Conservation (phyloP, 2,797 vertebrate species). For the Paratrypauchen microcephalus region DNA sequence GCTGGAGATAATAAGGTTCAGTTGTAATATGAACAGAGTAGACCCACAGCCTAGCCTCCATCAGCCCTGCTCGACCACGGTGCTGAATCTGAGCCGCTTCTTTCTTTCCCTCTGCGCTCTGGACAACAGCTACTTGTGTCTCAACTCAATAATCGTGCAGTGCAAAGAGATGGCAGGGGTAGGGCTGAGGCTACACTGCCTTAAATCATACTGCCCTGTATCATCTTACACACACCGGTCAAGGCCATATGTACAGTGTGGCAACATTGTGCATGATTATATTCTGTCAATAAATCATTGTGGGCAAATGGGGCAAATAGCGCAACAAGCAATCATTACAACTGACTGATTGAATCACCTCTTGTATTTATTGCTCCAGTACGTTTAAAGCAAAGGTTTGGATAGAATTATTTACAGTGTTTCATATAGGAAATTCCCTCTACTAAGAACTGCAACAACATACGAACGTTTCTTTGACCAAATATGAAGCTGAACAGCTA, state of each 20-base stretch:
- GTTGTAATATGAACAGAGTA: constrained; percentile 64
- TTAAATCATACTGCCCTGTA: constrained; percentile 40
- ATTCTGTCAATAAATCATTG: constrained; percentile 29
- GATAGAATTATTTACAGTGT: constrained; percentile 11
- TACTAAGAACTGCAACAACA: constrained; percentile 45
- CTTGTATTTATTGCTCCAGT: neutral
- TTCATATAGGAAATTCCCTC: neutral
- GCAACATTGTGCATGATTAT: constrained; percentile 26
- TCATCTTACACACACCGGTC: constrained; percentile 28
- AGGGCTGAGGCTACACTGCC: constrained; percentile 41
- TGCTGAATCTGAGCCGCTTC: constrained; percentile 28
- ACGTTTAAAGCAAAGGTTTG: constrained; percentile 1
- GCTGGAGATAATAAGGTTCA: constrained; percentile 60
- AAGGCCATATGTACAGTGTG: constrained; percentile 24
- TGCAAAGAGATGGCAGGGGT: constrained; percentile 43
- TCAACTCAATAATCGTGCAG: constrained; percentile 35
- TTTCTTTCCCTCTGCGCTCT: constrained; percentile 12
- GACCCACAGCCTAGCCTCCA: constrained; percentile 58
- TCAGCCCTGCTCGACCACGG: constrained; percentile 51
- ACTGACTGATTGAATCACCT: neutral
- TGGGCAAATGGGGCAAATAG: constrained; percentile 2
- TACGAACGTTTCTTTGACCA: constrained; percentile 29
- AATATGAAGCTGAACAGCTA: constrained; percentile 26
- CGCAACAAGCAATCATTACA: constrained; percentile 6
- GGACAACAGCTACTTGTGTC: constrained; percentile 57